Evolutionary conservation across 2,113 vertebrate species (phyloP).

Genomic region (Lagopus muta): DNA sequence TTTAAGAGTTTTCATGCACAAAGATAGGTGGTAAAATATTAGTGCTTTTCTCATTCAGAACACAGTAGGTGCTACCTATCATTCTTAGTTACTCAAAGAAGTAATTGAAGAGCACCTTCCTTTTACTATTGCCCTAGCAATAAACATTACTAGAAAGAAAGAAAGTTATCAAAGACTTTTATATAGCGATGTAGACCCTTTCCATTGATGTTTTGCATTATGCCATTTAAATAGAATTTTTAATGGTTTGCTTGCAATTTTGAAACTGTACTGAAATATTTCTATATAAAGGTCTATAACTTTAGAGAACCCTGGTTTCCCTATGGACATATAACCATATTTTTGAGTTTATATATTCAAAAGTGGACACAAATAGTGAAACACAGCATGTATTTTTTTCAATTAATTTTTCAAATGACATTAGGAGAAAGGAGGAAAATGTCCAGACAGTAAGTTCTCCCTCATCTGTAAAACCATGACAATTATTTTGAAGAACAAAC

Average conservation of each 20-base stretch:
- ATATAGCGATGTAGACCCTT: not conserved
- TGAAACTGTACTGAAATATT: not conserved
- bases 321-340: not conserved
- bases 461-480: not conserved
- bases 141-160: not conserved
- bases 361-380: not conserved
- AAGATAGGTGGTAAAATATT: not conserved
- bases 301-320: not conserved
- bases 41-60: not conserved
- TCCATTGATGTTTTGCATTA: not conserved
- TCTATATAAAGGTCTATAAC: not conserved
- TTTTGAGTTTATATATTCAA: not conserved
- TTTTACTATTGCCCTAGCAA: not conserved
- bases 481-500: conserved; percentile 9
- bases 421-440: not conserved
- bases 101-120: not conserved
- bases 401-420: not conserved
- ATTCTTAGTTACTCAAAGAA: not conserved
- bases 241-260: not conserved
- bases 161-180: not conserved
- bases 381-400: not conserved
- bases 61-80: not conserved
- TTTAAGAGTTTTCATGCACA: not conserved
- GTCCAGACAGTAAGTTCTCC: not conserved
- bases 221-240: not conserved